phyloP scores from a whole-genome alignment of 2,888 invertebrate genomes.

The Apodemia zela region DNA sequence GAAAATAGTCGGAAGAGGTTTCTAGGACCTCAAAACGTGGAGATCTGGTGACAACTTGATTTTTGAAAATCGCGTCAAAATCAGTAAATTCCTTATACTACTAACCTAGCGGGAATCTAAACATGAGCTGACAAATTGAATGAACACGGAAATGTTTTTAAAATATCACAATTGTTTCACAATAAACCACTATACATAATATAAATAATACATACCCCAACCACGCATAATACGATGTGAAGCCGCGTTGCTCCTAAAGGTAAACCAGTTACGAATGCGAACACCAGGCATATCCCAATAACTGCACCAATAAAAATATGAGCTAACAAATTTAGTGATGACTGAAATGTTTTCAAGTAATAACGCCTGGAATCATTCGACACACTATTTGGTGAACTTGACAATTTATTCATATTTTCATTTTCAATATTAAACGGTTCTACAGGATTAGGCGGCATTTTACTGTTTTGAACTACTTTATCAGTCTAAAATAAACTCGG shows the following conservation, averaged over 20 bases:
- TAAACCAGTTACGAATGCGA: conserved; percentile 43
- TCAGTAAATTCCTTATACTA: too few species aligned
- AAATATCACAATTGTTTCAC: not conserved
- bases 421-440: conserved; percentile 36
- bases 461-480: conserved; percentile 9
- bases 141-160: too few species aligned
- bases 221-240: conserved; percentile 58
- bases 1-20: too few species aligned
- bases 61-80: too few species aligned
- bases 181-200: too few species aligned
- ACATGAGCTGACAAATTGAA: too few species aligned
- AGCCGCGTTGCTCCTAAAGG: conserved; percentile 44
- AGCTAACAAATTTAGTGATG: conserved; percentile 47
- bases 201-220: conserved; percentile 54
- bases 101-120: too few species aligned
- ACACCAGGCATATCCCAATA: conserved; percentile 45
- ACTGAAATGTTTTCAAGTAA: conserved; percentile 46
- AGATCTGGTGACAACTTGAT: too few species aligned
- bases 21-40: too few species aligned
- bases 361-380: conserved; percentile 29
- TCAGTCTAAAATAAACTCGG: not conserved
- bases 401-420: not conserved
- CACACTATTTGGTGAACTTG: not conserved
- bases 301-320: conserved; percentile 56
- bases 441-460: conserved; percentile 41